Conservation (phyloP, 2,797 vertebrate species). For the Myripristis murdjan region DNA sequence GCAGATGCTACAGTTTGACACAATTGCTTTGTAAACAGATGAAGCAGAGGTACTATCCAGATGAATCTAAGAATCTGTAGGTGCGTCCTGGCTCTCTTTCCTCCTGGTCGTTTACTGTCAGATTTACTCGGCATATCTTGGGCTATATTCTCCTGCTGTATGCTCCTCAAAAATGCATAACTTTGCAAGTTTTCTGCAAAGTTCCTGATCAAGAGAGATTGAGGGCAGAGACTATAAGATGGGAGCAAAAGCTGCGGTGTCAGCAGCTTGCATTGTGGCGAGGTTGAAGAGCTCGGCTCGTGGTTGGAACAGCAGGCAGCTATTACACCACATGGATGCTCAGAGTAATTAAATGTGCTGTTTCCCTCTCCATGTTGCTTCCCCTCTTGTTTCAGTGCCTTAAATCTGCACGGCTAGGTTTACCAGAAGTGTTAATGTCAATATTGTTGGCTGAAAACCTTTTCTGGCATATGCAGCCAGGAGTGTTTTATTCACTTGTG, state of each 20-base stretch:
- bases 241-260: conserved; percentile 64
- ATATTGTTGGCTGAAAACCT: conserved; percentile 39
- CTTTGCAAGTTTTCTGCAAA: conserved; percentile 70
- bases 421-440: conserved; percentile 51
- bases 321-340: conserved; percentile 69
- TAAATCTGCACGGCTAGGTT: conserved; percentile 46
- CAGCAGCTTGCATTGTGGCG: conserved; percentile 74
- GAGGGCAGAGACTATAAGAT: conserved; percentile 68
- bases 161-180: conserved; percentile 59
- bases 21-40: neutral
- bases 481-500: conserved; percentile 24
- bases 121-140: conserved; percentile 43
- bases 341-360: conserved; percentile 77
- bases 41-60: conserved; percentile 10
- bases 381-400: conserved; percentile 25
- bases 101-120: conserved; percentile 50
- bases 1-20: neutral
- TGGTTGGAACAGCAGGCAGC: conserved; percentile 70
- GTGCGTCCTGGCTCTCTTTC: conserved; percentile 4
- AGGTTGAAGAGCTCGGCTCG: conserved; percentile 64
- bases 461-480: conserved; percentile 23
- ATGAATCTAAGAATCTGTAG: neutral
- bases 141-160: conserved; percentile 40
- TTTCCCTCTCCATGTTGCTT: conserved; percentile 47
- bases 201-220: conserved; percentile 72